Percentiles rank a stretch among this genome's conserved stretches.
Evolutionary conservation across 2,113 vertebrate species (phyloP).

Genomic region (Onychostoma macrolepis): DNA sequence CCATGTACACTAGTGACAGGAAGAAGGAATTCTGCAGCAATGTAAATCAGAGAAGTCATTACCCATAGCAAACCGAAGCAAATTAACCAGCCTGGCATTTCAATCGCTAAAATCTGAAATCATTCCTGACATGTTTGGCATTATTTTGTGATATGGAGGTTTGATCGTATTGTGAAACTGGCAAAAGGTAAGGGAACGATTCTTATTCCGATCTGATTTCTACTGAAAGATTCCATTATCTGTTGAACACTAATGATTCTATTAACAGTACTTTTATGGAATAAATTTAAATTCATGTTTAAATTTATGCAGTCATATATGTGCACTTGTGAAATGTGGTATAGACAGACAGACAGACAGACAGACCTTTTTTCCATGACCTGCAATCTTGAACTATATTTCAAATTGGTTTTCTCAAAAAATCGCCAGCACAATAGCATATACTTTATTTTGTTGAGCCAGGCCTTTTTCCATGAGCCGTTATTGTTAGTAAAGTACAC

Average conservation of each 20-base stretch:
- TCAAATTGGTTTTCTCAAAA: not conserved
- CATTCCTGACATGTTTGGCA: slow-evolving; percentile 36
- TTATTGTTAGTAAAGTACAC: not conserved
- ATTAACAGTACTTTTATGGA: not conserved
- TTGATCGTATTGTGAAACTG: not conserved
- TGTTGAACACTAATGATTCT: not conserved
- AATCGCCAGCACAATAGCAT: not conserved
- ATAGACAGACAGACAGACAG: not conserved
- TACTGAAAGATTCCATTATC: not conserved
- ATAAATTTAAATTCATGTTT: not conserved
- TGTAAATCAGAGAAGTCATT: slow-evolving; percentile 58
- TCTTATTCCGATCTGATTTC: not conserved
- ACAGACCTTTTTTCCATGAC: not conserved
- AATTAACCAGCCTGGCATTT: slow-evolving; percentile 58
- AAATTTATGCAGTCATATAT: not conserved
- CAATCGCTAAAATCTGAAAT: slow-evolving; percentile 25
- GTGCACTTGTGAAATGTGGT: not conserved
- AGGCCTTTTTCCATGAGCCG: not conserved
- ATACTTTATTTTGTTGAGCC: not conserved
- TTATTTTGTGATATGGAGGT: slow-evolving; percentile 38
- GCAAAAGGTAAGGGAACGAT: not conserved
- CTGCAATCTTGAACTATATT: not conserved
- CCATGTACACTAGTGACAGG: slow-evolving; percentile 48
- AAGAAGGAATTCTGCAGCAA: slow-evolving; percentile 36
- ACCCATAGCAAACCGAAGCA: slow-evolving; percentile 53